Evolutionary conservation across 2,797 vertebrate species (phyloP).

Genomic region (Leptodactylus fallax): DNA sequence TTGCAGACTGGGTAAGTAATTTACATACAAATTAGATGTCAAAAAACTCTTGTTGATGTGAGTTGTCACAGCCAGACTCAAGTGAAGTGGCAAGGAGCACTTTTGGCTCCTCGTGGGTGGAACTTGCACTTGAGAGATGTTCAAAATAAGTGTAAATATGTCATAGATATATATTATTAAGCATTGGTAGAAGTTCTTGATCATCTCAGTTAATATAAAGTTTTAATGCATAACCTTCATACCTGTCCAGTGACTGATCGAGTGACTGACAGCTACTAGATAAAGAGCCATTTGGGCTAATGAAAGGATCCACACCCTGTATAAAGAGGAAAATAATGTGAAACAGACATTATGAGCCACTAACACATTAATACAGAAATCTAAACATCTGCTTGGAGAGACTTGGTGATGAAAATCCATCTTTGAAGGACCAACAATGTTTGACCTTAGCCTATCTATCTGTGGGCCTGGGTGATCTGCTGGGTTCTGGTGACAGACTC

Average conservation of each 20-base stretch:
- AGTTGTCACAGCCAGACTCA: no score
- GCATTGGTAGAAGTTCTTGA: background rate
- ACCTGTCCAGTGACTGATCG: slow-evolving; percentile 90
- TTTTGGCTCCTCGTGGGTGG: no score
- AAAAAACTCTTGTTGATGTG: no score
- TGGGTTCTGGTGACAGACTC: no score
- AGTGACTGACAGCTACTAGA: slow-evolving; percentile 90
- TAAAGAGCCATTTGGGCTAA: slow-evolving; percentile 84
- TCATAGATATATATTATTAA: background rate
- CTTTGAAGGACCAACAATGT: no score
- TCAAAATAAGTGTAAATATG: background rate
- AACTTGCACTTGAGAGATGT: no score
- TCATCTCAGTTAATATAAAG: background rate
- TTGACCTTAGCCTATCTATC: no score
- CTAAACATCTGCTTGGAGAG: background rate
- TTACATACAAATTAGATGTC: no score
- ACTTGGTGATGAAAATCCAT: no score
- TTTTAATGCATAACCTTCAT: slow-evolving; percentile 63
- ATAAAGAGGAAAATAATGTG: slow-evolving; percentile 16
- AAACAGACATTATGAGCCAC: slow-evolving; percentile 31
- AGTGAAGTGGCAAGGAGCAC: no score
- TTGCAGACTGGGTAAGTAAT: no score
- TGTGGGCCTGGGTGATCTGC: no score
- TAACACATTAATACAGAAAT: background rate
- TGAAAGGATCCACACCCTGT: slow-evolving; percentile 88